Conservation (phyloP, 1,140 invertebrate species). For the Andrena cerasifolii region DNA sequence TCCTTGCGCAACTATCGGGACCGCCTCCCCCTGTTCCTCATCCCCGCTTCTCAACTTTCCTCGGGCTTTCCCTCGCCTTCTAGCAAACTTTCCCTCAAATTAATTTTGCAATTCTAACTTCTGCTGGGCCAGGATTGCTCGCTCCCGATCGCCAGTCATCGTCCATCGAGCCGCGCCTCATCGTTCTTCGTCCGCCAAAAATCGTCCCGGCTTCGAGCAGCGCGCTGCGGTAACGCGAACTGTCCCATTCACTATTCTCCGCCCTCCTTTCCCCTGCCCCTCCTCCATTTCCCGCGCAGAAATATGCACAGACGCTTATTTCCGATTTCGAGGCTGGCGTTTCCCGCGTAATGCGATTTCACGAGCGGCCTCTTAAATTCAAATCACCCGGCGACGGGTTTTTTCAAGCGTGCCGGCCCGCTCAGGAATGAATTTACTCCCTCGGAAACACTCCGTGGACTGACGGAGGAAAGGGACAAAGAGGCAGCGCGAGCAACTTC, state of each 20-base stretch:
- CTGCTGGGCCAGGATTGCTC: slow-evolving; percentile 8
- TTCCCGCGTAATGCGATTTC: slow-evolving; percentile 25
- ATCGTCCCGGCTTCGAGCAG: no score
- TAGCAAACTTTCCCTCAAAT: slow-evolving; percentile 65
- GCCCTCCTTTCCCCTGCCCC: neutral
- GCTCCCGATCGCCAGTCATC: slow-evolving; percentile 1
- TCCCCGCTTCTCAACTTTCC: slow-evolving; percentile 21
- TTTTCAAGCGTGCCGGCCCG: slow-evolving; percentile 2
- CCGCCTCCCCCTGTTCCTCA: neutral
- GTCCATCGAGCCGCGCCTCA: neutral
- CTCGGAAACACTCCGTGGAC: neutral
- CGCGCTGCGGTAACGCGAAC: no score
- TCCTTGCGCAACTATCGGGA: slow-evolving; percentile 20
- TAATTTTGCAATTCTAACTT: slow-evolving; percentile 73
- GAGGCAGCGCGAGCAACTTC: slow-evolving; percentile 1
- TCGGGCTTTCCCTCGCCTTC: slow-evolving; percentile 30
- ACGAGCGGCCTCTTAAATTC: slow-evolving; percentile 29
- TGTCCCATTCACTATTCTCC: neutral
- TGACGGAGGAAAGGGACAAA: neutral
- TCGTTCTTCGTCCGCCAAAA: no score
- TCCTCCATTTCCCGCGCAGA: no score
- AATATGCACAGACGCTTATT: no score
- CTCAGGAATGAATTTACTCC: slow-evolving; percentile 33
- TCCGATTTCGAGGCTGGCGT: slow-evolving; percentile 1
- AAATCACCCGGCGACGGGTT: slow-evolving; percentile 32